A percentile compares a stretch with the other conserved stretches of the same genome.
Evolutionary conservation across 2,113 vertebrate species (phyloP).

Genomic region (Aplodontia rufa): DNA sequence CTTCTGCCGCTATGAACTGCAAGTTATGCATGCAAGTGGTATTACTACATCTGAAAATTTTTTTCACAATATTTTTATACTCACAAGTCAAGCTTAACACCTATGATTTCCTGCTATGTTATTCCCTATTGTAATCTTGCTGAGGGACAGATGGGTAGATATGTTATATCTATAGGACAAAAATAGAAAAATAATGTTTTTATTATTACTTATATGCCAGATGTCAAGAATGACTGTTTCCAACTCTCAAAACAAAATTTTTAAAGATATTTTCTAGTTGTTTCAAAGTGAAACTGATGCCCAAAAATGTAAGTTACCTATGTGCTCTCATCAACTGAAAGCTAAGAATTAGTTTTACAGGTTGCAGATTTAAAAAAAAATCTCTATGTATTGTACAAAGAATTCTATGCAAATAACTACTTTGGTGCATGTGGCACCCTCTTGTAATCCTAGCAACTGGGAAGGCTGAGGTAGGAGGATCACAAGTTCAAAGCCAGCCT

Average conservation of each 20-base stretch:
- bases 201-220: not conserved
- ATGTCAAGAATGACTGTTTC: not conserved
- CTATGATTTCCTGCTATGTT: not conserved
- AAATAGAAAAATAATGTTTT: not conserved
- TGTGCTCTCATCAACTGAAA: not conserved
- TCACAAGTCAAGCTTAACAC: not conserved
- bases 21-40: not conserved
- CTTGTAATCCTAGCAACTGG: no score
- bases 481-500: no score
- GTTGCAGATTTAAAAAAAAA: not conserved
- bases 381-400: not conserved
- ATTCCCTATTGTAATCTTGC: not conserved
- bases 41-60: not conserved
- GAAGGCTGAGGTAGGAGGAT: no score
- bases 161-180: not conserved
- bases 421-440: not conserved
- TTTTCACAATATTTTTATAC: not conserved
- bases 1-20: not conserved
- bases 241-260: not conserved
- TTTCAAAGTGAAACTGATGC: not conserved
- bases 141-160: not conserved
- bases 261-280: not conserved
- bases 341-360: not conserved
- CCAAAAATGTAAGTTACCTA: not conserved
- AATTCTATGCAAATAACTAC: not conserved